These are phyloP conservation scores for Pseudobourletiella spinata DNA, from an alignment of 1,140 invertebrate species.

Conservation along the genomic window DNA sequence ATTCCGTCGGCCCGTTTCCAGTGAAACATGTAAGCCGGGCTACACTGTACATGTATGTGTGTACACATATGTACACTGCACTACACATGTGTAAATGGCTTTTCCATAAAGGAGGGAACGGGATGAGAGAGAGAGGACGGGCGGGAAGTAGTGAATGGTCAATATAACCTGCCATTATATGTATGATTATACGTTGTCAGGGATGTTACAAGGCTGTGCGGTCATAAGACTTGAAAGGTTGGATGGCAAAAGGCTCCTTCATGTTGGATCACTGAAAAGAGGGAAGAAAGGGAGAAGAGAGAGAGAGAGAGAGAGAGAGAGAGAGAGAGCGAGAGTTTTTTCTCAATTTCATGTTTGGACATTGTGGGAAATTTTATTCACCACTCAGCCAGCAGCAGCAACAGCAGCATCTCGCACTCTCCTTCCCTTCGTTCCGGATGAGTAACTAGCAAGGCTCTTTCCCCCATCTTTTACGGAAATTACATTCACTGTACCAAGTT, in stretches of 20 bases:
- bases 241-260: background rate
- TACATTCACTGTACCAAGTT: too few species aligned
- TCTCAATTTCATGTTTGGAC: constrained; percentile 9
- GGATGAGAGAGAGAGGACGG: background rate
- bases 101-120: background rate
- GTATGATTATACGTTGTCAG: constrained; percentile 1
- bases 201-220: background rate
- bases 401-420: background rate
- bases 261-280: too few species aligned
- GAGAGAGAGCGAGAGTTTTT: background rate
- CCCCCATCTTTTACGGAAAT: background rate
- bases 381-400: constrained; percentile 1
- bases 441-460: background rate
- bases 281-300: too few species aligned
- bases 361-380: constrained; percentile 11
- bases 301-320: too few species aligned
- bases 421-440: constrained; percentile 2
- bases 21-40: background rate
- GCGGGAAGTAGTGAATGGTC: constrained; percentile 7
- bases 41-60: background rate
- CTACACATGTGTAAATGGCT: too few species aligned
- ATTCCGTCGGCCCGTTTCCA: background rate
- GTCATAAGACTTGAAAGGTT: background rate
- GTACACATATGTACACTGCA: too few species aligned
- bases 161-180: constrained; percentile 22